Evolutionary conservation across 2,797 vertebrate species (phyloP).

Genomic region (Micropoecilia bifurca): DNA sequence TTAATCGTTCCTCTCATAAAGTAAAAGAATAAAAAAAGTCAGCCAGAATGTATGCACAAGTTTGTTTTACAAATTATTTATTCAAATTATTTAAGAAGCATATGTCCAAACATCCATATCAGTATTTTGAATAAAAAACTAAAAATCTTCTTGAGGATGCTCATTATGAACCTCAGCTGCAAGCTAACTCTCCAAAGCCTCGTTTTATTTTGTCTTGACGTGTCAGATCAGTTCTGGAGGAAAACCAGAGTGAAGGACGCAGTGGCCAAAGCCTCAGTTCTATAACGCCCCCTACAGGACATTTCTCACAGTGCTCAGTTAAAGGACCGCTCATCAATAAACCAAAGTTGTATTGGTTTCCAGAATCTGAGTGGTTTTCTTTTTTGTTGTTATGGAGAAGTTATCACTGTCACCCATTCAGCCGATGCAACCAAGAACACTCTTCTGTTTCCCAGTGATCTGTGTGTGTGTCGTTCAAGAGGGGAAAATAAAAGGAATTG

Average conservation of each 20-base stretch:
- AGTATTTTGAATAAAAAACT: conserved; percentile 70
- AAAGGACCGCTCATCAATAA: conserved; percentile 15
- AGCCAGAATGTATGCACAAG: conserved; percentile 80
- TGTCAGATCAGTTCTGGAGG: conserved; percentile 34
- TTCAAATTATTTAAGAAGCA: conserved; percentile 83
- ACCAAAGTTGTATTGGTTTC: conserved; percentile 19
- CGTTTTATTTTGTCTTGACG: conserved; percentile 39
- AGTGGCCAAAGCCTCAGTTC: conserved; percentile 47
- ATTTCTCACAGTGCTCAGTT: conserved; percentile 31
- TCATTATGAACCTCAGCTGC: conserved; percentile 75
- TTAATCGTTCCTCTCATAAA: conserved; percentile 46
- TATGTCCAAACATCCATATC: conserved; percentile 76
- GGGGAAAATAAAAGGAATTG: not conserved
- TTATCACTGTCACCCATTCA: conserved; percentile 19
- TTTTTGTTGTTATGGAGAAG: conserved; percentile 7
- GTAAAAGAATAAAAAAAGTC: conserved; percentile 42
- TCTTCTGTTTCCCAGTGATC: conserved; percentile 14
- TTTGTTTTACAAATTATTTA: conserved; percentile 79
- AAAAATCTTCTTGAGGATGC: conserved; percentile 55
- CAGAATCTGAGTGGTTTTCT: not conserved
- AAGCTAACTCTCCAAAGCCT: conserved; percentile 83
- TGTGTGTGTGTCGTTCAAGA: conserved; percentile 19
- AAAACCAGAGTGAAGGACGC: conserved; percentile 9
- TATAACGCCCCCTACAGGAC: conserved; percentile 28
- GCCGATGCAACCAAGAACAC: conserved; percentile 11